Evolutionary conservation across 2,797 vertebrate species (phyloP).

Genomic region (Acanthurus lineatus): DNA sequence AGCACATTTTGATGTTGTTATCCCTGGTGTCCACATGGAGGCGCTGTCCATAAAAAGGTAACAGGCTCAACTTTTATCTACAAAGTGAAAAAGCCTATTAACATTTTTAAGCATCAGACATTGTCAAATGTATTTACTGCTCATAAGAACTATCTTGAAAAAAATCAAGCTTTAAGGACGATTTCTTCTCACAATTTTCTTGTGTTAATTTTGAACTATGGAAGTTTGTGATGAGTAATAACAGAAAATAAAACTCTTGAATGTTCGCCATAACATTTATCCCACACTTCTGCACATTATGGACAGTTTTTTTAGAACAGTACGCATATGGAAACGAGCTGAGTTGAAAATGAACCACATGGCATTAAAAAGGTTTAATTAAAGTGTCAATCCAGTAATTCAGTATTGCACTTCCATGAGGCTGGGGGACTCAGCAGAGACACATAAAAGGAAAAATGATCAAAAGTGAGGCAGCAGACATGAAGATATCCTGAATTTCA

Average conservation of each 20-base stretch:
- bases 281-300: background rate
- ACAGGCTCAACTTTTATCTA: background rate
- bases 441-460: background rate
- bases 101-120: background rate
- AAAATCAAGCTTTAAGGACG: background rate
- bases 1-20: slow-evolving; percentile 25
- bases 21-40: slow-evolving; percentile 45
- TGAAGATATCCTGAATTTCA: background rate
- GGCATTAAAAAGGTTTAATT: background rate
- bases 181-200: background rate
- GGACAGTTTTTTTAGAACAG: background rate
- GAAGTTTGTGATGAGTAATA: background rate
- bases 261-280: background rate
- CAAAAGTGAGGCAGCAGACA: background rate
- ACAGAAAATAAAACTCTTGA: background rate
- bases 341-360: background rate
- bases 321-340: background rate
- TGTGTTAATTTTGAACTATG: background rate
- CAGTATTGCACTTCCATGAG: background rate
- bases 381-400: background rate
- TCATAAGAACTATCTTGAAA: background rate
- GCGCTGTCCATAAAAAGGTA: slow-evolving; percentile 20
- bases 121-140: background rate
- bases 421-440: background rate
- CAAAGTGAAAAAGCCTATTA: background rate